Base-by-base conservation (phyloP, 2,888 invertebrate species). In the Thymelicus sylvestris region DNA sequence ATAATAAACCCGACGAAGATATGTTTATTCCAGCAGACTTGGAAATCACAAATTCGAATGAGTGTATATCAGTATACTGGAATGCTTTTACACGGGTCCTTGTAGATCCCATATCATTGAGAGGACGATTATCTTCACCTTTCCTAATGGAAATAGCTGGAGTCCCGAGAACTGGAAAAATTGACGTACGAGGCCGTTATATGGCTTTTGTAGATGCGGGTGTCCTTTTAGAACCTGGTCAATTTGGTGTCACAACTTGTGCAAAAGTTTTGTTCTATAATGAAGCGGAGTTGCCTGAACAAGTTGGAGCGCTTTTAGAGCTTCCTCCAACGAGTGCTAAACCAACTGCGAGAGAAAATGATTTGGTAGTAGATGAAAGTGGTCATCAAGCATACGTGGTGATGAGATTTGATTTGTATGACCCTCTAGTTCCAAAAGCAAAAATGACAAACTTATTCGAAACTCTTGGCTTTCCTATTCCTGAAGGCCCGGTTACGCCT, bases 141-240 rank as follows among this genome's bases (percentile, higher is more conserved):
- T 85, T 93, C 73, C 67, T 88, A 15, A 74, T 93, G 50, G 93
- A 93, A 81, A 68, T 93, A n/a, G 93, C 93, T 57, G 93, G 89
- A 19, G 85, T 92, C 7, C 90, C 92, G 13, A 87, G 74, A 74
- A 1, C 72, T 12, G 92, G 91, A 0, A 93, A 92, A 86, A 68
- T 82, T 19, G 93, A 93, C 38, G 75, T 87, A 4, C 83, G 92
- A 67, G 89, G 89, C 15, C 86, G 88, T 41, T 93, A 88, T 72
- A 88, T 91, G 86, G 90, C 87, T 13, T 86, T 85, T 70, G 73
- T 92, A 12, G 90, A 92, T 74, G 88, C 86, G 13, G 80, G 81
- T 68, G 88, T 84, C 3, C 77, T 93, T 52, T 80, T 92, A 74
- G 83, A 92, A 77, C 86, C 91, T 24, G 88, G 86, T 0, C 86